Conservation (phyloP, 2,797 vertebrate species). For the Tokudaia muenninki region DNA sequence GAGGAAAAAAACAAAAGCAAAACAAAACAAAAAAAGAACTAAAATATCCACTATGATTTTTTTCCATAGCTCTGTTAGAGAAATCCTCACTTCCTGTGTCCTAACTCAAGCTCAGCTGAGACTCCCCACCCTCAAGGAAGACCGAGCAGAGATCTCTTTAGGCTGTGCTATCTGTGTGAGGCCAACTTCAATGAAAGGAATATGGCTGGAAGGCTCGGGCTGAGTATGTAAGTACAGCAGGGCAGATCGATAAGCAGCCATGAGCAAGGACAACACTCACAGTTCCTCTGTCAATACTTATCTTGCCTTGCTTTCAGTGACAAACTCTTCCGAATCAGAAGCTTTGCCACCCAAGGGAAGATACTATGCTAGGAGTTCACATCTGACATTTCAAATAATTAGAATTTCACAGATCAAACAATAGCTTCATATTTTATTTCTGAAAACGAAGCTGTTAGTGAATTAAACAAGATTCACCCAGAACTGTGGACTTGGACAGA, state of each 20-base stretch:
- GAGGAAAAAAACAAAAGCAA: too few relatives aligned
- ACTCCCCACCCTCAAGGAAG: background rate
- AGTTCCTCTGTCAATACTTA: background rate
- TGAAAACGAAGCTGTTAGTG: constrained; percentile 40
- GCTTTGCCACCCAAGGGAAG: background rate
- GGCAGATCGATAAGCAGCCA: background rate
- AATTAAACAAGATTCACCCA: background rate
- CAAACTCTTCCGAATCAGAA: background rate
- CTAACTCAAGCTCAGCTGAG: background rate
- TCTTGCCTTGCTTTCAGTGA: background rate
- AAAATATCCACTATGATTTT: background rate
- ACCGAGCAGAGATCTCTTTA: background rate
- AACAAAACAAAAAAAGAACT: background rate
- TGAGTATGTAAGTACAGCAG: background rate
- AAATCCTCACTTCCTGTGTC: background rate
- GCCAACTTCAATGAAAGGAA: background rate
- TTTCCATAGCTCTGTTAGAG: background rate
- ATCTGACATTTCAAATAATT: constrained; percentile 56
- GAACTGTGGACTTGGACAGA: background rate
- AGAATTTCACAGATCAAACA: constrained; percentile 55
- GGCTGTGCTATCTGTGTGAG: background rate
- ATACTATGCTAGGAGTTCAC: background rate
- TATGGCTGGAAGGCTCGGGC: background rate
- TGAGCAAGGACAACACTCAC: background rate
- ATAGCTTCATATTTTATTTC: constrained; percentile 42